These are phyloP conservation scores for Amblyopsis rosae DNA, from an alignment of 2,113 vertebrate genomes.

Conservation along the genomic window DNA sequence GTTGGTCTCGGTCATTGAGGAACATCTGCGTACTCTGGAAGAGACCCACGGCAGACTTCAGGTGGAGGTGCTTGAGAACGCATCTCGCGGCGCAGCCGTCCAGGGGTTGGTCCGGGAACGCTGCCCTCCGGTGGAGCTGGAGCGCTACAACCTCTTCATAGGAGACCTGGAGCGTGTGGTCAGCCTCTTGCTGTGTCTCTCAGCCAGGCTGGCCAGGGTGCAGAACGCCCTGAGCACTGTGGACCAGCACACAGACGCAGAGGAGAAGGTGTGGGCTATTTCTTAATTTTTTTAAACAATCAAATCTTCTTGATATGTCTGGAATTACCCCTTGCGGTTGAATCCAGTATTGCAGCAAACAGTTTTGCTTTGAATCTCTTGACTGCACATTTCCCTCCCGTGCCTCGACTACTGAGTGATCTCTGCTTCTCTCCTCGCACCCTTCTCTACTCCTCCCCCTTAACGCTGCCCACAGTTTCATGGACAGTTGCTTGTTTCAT, in stretches of 20 bases:
- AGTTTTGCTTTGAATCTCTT: background rate
- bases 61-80: constrained; percentile 64
- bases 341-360: background rate
- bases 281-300: no score
- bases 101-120: constrained; percentile 65
- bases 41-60: constrained; percentile 68
- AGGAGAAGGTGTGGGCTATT: constrained; percentile 85
- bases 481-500: no score
- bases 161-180: constrained; percentile 91
- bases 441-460: no score
- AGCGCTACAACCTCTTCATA: constrained; percentile 87
- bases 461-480: no score
- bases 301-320: no score
- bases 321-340: background rate
- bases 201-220: constrained; percentile 87
- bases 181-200: constrained; percentile 88
- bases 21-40: constrained; percentile 71
- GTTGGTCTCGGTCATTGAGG: constrained; percentile 71
- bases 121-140: constrained; percentile 82
- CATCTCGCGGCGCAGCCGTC: constrained; percentile 52
- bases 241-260: constrained; percentile 76
- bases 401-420: no score
- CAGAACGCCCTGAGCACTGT: constrained; percentile 82
- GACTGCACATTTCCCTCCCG: background rate
- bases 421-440: no score